Evolutionary conservation across 2,888 invertebrate species (phyloP), one percentile per base, ranked within the genome.

Genomic region (Scaptomyza polygonia): DNA sequence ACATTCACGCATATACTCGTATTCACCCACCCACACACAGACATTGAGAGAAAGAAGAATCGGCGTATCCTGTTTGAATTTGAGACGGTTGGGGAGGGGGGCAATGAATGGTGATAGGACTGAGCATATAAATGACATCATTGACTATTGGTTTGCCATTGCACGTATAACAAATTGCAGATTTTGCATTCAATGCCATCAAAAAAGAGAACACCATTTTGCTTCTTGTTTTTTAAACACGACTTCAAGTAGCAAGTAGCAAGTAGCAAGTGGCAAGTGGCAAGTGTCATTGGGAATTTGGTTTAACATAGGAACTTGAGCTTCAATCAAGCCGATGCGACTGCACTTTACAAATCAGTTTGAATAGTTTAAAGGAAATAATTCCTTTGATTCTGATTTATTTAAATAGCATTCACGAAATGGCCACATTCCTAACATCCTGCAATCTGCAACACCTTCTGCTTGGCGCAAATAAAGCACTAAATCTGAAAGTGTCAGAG

Each of bases 401-500:
- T 21, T 18, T 48, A 6, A 48, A 32, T 21, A 32, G 9, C n/a
- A 18, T 32, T 39, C 21, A 42, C n/a, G 62, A 21, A 48, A 48
- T 32, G 18, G n/a, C 9, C n/a, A 14, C 30, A 39, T 48, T 39
- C n/a, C 12, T n/a, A n/a, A n/a, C 29, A 36, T 44, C 3, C 43
- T 18, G 6, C 30, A 40, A 16, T 2, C 12, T n/a, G 18, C 4
- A 27, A 51, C 25, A 29, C 25, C 16, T 9, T 39, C 62, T 54
- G 56, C 40, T 47, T 5, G 68, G 63, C 62, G 80, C 81, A 79
- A 79, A 80, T 78, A 78, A 75, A 78, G 78, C 68, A 64, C 77
- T 80, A 78, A 79, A 80, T 80, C 80, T 72, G 78, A 67, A 77
- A 79, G 79, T 82, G 79, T 74, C 82, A 82, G 66, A 74, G 63